Conservation (phyloP, 2,113 vertebrate genomes). For the Potamarius usumacintae region DNA sequence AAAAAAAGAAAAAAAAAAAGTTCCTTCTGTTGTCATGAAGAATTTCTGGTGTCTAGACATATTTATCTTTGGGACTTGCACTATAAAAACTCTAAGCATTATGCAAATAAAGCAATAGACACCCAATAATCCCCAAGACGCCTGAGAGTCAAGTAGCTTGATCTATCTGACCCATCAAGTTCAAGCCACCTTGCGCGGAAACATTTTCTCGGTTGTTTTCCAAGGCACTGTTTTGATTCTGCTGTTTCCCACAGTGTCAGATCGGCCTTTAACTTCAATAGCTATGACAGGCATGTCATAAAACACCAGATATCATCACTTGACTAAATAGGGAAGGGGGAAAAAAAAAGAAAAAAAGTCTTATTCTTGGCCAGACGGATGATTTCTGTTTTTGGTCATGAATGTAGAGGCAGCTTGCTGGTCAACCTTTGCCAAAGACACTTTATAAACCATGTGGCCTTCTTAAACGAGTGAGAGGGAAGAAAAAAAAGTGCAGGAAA, state of each 20-base stretch:
- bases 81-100: not conserved
- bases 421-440: conserved; percentile 62
- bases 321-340: conserved; percentile 23
- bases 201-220: not conserved
- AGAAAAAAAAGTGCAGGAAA: conserved; percentile 47
- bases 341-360: not conserved
- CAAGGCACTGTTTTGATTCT: not conserved
- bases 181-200: not conserved
- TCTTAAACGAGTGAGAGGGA: conserved; percentile 37
- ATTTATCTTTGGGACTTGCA: not conserved
- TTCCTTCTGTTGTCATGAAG: not conserved
- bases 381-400: conserved; percentile 50
- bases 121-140: not conserved
- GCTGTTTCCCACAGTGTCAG: conserved; percentile 26
- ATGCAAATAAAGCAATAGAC: conserved; percentile 9
- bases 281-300: conserved; percentile 42
- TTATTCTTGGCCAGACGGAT: conserved; percentile 43
- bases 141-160: not conserved
- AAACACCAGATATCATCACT: conserved; percentile 49
- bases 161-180: conserved; percentile 3
- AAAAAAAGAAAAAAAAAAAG: not conserved
- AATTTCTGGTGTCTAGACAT: conserved; percentile 10
- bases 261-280: conserved; percentile 28
- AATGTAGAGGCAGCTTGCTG: conserved; percentile 45
- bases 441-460: conserved; percentile 58